A percentile compares a stretch with the other conserved stretches of the same genome.
phyloP scores from a whole-genome alignment of 2,113 vertebrate species.

The Triplophysa rosa region DNA sequence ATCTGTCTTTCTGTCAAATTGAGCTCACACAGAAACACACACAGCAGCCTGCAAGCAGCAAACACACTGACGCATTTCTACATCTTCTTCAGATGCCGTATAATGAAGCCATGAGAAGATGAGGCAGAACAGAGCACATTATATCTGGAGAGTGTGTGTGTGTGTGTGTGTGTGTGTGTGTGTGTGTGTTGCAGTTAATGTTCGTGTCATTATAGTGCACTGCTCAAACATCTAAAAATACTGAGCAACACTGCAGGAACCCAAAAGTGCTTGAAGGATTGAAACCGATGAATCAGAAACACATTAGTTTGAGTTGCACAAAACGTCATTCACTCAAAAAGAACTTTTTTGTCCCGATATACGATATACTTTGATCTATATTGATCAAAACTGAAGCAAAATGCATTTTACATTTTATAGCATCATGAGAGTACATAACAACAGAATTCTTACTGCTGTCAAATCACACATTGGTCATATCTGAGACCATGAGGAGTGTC shows the following conservation, averaged over 20 bases:
- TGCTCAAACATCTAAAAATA: slow-evolving; percentile 35
- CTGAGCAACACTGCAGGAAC: slow-evolving; percentile 10
- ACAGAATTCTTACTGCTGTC: no score
- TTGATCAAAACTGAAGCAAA: no score
- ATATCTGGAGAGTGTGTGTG: not conserved
- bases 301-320: not conserved
- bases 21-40: no score
- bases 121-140: not conserved
- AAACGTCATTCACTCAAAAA: not conserved
- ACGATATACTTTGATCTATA: no score
- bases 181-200: not conserved
- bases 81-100: not conserved
- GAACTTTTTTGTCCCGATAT: no score
- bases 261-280: slow-evolving; percentile 15
- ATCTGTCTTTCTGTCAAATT: no score
- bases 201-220: slow-evolving; percentile 8
- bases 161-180: not conserved
- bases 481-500: no score
- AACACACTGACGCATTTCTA: not conserved
- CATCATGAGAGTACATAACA: no score
- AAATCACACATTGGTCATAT: no score
- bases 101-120: not conserved
- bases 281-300: slow-evolving; percentile 4
- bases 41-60: no score
- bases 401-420: no score